Base-by-base conservation (phyloP, 2,888 invertebrate genomes). In the Volucella inflata region DNA sequence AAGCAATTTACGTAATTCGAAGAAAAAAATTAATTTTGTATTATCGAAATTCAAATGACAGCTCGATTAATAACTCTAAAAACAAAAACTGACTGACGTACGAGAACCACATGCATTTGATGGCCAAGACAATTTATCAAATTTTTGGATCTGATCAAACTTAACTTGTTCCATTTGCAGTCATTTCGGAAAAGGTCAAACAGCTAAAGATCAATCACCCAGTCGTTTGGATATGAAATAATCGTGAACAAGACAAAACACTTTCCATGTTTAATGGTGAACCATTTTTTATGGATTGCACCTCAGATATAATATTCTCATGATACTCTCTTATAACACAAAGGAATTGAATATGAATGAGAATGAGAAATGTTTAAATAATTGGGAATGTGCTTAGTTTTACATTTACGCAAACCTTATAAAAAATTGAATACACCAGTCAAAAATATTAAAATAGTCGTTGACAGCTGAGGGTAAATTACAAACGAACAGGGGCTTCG, bases 231-330 rank as follows among this genome's bases (percentile, higher is more conserved):
- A 84, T 84, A 84, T 80, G 75, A 80, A 80, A 80, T 80, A 75
- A 84, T 84, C 84, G 65, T 75, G 70, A 79, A 84, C 84, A 84
- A 84, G 80, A 84, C 84, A 84, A 84, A 84, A 80, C 84, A 80
- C 84, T 84, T 84, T 80, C 84, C 80, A 71, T 84, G 80, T 80
- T 84, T 75, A 70, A 84, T 75, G 83, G 65, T 84, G 70, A 65
- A 80, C 75, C 75, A 75, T 80, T 75, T 80, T 70, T 38, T 30
- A 72, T 51, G 10, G 60, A 60, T n/a, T 51, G 21, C 44, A 70
- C 57, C 46, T 71, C 16, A 70, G 12, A 48, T 17, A 65, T 50
- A 42, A 21, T 57, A 17, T 74, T 65, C 55, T 40, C 55, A 67
- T 57, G 57, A 21, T 48, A 48, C n/a, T 14, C 21, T 4, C 21